These are phyloP conservation scores for Uloborus diversus DNA, from an alignment of 1,140 invertebrate genomes.

Conservation along the genomic window DNA sequence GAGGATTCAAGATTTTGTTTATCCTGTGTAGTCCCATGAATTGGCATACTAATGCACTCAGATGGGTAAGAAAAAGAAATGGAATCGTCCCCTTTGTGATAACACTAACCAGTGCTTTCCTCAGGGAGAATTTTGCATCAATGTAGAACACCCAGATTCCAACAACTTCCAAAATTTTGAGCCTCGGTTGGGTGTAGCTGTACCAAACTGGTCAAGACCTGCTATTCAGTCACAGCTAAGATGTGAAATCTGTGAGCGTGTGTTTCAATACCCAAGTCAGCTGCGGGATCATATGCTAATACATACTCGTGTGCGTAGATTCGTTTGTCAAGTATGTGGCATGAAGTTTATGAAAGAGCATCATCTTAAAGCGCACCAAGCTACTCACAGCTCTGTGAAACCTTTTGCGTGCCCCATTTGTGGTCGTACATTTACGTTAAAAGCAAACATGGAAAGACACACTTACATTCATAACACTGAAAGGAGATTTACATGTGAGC, in stretches of 20 bases:
- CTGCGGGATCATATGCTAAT: constrained; percentile 56
- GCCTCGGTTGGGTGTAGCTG: constrained; percentile 33
- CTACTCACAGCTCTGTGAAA: constrained; percentile 56
- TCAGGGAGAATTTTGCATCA: constrained; percentile 52
- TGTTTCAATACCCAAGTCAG: constrained; percentile 59
- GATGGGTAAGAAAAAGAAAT: constrained; percentile 56
- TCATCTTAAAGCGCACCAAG: constrained; percentile 58
- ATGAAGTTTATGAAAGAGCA: constrained; percentile 59
- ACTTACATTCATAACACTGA: constrained; percentile 71
- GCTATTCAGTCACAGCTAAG: constrained; percentile 48
- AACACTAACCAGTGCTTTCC: constrained; percentile 55
- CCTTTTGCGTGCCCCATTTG: constrained; percentile 62
- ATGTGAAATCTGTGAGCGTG: constrained; percentile 53
- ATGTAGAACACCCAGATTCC: constrained; percentile 52
- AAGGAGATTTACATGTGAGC: constrained; percentile 65
- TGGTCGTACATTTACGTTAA: constrained; percentile 61
- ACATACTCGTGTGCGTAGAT: constrained; percentile 57
- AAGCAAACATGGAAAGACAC: constrained; percentile 65
- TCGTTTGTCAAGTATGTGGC: constrained; percentile 56
- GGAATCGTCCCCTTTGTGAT: constrained; percentile 52
- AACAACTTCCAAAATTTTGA: constrained; percentile 49
- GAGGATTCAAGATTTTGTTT: no score
- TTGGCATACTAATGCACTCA: background rate
- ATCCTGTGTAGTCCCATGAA: constrained; percentile 32
- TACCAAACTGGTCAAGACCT: constrained; percentile 38